These are phyloP conservation scores for Pantala flavescens DNA, from an alignment of 1,140 invertebrate species.

Conservation along the genomic window DNA sequence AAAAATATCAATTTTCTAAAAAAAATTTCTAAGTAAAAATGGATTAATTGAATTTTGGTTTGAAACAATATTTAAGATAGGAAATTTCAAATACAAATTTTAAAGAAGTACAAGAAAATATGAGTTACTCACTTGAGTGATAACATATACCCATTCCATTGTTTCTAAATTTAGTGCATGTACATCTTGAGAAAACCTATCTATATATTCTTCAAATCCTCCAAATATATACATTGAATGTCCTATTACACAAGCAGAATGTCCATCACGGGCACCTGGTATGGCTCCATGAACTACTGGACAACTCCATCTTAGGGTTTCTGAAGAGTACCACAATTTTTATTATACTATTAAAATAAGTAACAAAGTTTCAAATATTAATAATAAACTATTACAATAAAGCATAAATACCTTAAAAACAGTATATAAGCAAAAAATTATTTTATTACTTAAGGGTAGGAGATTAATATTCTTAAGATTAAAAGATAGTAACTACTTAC, in stretches of 20 bases:
- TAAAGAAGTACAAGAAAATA: too few species aligned
- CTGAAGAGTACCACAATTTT: constrained; percentile 29
- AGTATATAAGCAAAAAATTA: too few species aligned
- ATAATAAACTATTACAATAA: neutral
- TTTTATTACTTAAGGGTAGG: too few species aligned
- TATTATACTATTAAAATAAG: neutral
- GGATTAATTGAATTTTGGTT: too few species aligned
- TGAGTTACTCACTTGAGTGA: constrained; percentile 39
- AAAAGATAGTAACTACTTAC: too few species aligned
- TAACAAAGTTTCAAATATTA: too few species aligned
- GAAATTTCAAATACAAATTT: too few species aligned
- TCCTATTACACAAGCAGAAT: constrained; percentile 72
- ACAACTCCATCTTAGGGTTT: constrained; percentile 52
- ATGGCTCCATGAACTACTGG: constrained; percentile 51
- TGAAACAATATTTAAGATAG: too few species aligned
- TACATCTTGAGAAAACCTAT: constrained; percentile 69
- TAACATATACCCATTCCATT: constrained; percentile 56
- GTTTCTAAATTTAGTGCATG: constrained; percentile 63
- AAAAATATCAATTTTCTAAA: too few species aligned
- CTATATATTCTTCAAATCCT: constrained; percentile 68
- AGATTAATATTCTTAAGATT: too few species aligned
- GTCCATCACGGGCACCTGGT: constrained; percentile 76
- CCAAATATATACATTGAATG: constrained; percentile 85
- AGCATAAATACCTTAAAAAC: neutral
- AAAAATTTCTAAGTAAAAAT: too few species aligned